Evolutionary conservation across 2,113 vertebrate species (phyloP).

Genomic region (Pterocles orientalis): DNA sequence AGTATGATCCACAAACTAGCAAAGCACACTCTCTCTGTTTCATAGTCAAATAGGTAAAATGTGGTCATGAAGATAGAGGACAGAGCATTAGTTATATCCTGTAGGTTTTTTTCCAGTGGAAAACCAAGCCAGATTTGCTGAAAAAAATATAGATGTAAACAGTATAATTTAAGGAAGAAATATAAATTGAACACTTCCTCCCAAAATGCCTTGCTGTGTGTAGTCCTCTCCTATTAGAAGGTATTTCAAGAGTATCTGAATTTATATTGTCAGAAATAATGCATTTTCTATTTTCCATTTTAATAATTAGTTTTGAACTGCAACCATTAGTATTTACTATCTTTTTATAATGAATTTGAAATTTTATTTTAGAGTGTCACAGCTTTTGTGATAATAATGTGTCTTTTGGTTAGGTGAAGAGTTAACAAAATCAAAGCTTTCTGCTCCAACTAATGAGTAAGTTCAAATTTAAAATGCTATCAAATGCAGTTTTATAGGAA

Average conservation of each 20-base stretch:
- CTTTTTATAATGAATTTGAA: not conserved
- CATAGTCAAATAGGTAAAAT: not conserved
- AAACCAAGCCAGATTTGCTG: not conserved
- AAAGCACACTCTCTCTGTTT: not conserved
- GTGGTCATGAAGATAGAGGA: not conserved
- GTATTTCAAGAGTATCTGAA: not conserved
- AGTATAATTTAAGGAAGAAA: not conserved
- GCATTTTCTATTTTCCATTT: not conserved
- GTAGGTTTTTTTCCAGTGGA: not conserved
- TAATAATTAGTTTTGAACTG: not conserved
- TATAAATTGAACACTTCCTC: not conserved
- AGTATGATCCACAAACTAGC: not conserved
- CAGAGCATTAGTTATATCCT: not conserved
- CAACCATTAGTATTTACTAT: not conserved
- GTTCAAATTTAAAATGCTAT: conserved; percentile 57
- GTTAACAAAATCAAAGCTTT: conserved; percentile 82
- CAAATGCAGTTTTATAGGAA: not conserved
- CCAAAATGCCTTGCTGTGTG: not conserved
- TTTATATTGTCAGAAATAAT: not conserved
- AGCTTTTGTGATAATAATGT: not conserved
- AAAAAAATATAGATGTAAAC: not conserved
- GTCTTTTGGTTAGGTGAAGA: conserved; percentile 87
- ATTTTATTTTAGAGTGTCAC: conserved; percentile 25
- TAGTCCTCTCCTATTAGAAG: not conserved
- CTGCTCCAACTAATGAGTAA: conserved; percentile 86